phyloP scores from a whole-genome alignment of 2,113 vertebrate genomes.

The Baryphthengus martii region DNA sequence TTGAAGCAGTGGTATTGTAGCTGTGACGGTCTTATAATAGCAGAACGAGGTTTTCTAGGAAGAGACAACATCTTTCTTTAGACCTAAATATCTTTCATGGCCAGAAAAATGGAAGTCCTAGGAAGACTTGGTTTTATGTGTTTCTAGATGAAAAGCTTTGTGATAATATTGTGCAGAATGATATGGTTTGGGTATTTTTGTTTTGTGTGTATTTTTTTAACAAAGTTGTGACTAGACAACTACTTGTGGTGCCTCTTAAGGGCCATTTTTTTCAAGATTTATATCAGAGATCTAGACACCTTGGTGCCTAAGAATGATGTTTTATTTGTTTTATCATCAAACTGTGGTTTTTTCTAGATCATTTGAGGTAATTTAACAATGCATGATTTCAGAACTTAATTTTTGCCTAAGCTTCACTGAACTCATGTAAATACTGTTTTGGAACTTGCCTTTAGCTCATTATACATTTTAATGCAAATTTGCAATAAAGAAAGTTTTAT shows the following conservation, averaged over 20 bases:
- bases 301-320: background rate
- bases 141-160: background rate
- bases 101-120: background rate
- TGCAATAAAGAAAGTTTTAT: background rate
- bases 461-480: slow-evolving; percentile 7
- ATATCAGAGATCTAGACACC: background rate
- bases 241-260: background rate
- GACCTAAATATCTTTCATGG: background rate
- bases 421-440: background rate
- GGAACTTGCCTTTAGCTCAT: background rate
- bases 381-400: background rate
- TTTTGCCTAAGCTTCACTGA: background rate
- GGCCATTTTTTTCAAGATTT: background rate
- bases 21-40: background rate
- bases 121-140: background rate
- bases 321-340: background rate
- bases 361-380: background rate
- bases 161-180: background rate
- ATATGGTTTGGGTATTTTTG: background rate
- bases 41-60: background rate
- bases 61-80: background rate
- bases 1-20: background rate
- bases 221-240: background rate
- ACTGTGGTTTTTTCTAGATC: background rate
- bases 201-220: background rate